phyloP scores from a whole-genome alignment of 2,888 invertebrate genomes.

The Watsonalla binaria region DNA sequence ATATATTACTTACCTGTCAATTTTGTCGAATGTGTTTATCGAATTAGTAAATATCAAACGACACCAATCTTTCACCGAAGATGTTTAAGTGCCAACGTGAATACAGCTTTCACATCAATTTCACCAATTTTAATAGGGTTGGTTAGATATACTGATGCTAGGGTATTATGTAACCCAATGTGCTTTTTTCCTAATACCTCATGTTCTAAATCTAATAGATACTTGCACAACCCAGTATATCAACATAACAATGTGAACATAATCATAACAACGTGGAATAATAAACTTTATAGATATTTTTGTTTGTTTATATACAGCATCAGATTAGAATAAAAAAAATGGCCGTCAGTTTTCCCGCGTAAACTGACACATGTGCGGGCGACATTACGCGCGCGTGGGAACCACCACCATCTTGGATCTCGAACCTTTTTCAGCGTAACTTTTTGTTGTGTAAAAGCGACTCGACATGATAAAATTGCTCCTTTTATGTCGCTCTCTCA shows the following conservation, averaged over 20 bases:
- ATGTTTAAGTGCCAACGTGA: no score
- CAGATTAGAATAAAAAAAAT: slow-evolving; percentile 25
- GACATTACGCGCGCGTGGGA: slow-evolving; percentile 66
- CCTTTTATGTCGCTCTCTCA: slow-evolving; percentile 1
- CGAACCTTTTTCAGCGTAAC: slow-evolving; percentile 39
- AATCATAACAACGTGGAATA: neutral
- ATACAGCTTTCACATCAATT: no score
- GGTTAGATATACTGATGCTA: no score
- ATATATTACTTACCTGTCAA: no score
- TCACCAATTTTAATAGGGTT: no score
- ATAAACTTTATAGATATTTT: slow-evolving; percentile 7
- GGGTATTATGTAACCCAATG: no score
- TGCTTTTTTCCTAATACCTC: no score
- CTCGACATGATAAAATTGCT: slow-evolving; percentile 1
- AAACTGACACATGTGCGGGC: slow-evolving; percentile 58
- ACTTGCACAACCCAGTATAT: neutral
- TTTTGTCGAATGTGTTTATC: no score
- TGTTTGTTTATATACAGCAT: slow-evolving; percentile 29
- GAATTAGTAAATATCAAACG: no score
- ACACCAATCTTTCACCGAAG: no score
- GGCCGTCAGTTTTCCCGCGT: slow-evolving; percentile 53
- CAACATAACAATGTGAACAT: neutral
- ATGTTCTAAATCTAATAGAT: no score
- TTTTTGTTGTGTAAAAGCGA: slow-evolving; percentile 7
- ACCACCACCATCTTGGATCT: slow-evolving; percentile 51